Percentiles rank a stretch among this genome's conserved stretches.
These are phyloP conservation scores for Cololabis saira DNA, from an alignment of 2,113 vertebrate species.

Conservation along the genomic window DNA sequence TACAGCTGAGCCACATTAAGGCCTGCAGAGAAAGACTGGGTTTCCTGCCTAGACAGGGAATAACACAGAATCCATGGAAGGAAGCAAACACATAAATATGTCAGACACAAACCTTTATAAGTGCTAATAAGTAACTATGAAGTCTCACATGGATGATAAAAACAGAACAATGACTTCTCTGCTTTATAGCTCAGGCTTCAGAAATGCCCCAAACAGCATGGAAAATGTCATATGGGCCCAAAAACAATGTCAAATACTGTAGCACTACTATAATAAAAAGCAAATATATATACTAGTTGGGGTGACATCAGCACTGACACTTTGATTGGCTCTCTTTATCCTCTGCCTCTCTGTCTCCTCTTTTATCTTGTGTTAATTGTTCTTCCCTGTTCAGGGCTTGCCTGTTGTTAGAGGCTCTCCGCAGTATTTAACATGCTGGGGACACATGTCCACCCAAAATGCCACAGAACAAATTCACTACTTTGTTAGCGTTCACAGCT, in stretches of 20 bases:
- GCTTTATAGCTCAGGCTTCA: conserved; percentile 29
- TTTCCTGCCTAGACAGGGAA: conserved; percentile 26
- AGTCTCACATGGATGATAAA: conserved; percentile 27
- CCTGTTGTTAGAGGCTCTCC: conserved; percentile 34
- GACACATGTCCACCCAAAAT: conserved; percentile 66
- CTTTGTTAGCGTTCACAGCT: conserved; percentile 74
- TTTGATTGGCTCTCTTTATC: conserved; percentile 23
- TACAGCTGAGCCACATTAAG: conserved; percentile 59
- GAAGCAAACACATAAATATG: conserved; percentile 19
- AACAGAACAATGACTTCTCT: conserved; percentile 31
- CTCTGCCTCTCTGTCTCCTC: conserved; percentile 23
- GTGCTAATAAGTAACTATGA: conserved; percentile 21
- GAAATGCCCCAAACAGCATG: conserved; percentile 46
- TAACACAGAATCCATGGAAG: conserved; percentile 21
- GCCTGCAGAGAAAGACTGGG: conserved; percentile 19
- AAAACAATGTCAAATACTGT: conserved; percentile 9
- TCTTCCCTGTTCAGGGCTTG: conserved; percentile 20
- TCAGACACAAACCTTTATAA: conserved; percentile 17
- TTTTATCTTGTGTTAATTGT: conserved; percentile 37
- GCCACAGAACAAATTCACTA: conserved; percentile 55
- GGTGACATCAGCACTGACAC: conserved; percentile 24
- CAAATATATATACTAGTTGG: conserved; percentile 17
- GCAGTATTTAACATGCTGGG: conserved; percentile 62
- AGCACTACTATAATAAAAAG: conserved; percentile 10
- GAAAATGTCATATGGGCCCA: conserved; percentile 50